These are phyloP conservation scores for Ctenodactylus gundi DNA, from an alignment of 2,113 vertebrate genomes.

Conservation along the genomic window DNA sequence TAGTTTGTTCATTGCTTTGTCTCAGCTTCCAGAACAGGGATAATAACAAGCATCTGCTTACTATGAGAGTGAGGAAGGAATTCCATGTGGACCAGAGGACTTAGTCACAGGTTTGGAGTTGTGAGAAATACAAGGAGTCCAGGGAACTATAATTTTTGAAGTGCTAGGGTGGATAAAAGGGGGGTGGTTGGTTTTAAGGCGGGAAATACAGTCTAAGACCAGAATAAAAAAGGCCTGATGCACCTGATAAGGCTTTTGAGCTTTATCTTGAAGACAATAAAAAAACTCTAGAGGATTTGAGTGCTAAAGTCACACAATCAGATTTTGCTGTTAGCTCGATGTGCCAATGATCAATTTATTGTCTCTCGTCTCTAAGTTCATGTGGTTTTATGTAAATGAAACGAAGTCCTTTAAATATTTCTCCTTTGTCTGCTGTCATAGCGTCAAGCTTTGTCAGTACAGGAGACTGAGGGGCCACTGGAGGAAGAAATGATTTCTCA, in stretches of 20 bases:
- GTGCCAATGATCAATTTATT: neutral
- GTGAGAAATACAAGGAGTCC: neutral
- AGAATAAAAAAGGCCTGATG: neutral
- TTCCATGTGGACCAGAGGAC: neutral
- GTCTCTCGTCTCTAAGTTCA: neutral
- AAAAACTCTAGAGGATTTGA: neutral
- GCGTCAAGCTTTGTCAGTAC: neutral
- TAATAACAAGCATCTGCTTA: neutral
- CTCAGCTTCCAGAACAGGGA: neutral
- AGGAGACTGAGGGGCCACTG: neutral
- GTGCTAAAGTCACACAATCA: neutral
- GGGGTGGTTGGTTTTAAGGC: neutral
- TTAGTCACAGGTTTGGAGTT: neutral
- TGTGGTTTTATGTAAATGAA: neutral
- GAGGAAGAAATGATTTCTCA: neutral
- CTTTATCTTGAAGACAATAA: neutral
- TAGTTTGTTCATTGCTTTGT: neutral
- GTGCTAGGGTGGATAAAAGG: neutral
- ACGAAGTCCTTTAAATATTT: neutral
- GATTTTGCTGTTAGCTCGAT: neutral
- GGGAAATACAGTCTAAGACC: neutral
- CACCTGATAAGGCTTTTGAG: neutral
- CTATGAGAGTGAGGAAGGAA: neutral
- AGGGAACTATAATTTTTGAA: neutral
- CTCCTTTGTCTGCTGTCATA: neutral